Evolutionary conservation across 2,797 vertebrate genomes (phyloP).

Genomic region (Rhodeus uyekii): DNA sequence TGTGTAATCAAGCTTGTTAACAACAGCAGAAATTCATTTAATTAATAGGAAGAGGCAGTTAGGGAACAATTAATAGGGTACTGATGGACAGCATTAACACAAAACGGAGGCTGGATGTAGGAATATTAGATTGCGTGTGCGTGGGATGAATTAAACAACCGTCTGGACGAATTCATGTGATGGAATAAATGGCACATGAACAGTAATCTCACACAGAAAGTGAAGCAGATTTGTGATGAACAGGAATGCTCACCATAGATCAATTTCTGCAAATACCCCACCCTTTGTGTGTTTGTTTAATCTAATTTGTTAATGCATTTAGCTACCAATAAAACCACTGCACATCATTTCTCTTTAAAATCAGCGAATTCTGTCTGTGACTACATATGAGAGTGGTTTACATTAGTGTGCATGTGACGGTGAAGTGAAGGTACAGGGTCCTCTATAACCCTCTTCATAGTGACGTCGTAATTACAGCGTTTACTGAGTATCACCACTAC

Average conservation of each 20-base stretch:
- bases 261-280: not conserved
- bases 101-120: not conserved
- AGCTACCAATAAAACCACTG: not conserved
- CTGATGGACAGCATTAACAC: not conserved
- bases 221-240: not conserved
- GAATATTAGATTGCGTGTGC: not conserved
- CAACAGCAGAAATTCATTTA: not conserved
- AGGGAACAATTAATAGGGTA: conserved; percentile 1
- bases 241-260: not conserved
- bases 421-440: not conserved
- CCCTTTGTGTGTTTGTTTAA: not conserved
- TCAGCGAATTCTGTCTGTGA: not conserved
- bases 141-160: not conserved
- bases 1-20: not conserved
- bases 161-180: not conserved
- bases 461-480: conserved; percentile 34
- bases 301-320: not conserved
- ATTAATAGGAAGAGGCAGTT: conserved; percentile 21
- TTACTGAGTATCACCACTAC: conserved; percentile 38
- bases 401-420: not conserved
- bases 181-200: conserved; percentile 1
- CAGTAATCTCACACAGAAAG: not conserved
- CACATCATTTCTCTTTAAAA: no score
- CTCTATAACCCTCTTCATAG: not conserved
- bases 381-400: conserved; percentile 10